A percentile compares a stretch with the other conserved stretches of the same genome.
Evolutionary conservation across 2,113 vertebrate species (phyloP).

Genomic region (Myxocyprinus asiaticus): DNA sequence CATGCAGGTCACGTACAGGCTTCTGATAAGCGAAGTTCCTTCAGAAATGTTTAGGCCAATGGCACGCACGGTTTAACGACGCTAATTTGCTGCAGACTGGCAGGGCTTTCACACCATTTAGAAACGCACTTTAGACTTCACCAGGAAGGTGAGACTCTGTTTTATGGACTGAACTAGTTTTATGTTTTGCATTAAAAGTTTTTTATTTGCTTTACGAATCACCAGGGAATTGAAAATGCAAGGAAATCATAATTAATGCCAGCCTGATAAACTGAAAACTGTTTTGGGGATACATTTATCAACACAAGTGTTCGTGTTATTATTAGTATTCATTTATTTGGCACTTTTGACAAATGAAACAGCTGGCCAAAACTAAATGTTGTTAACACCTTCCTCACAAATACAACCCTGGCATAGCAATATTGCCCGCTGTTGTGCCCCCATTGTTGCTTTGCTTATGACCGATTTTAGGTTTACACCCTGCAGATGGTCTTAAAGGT

Average conservation of each 20-base stretch:
- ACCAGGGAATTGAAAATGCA: no score
- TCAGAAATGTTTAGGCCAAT: conserved; percentile 67
- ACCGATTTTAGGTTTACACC: conserved; percentile 9
- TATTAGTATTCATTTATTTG: neutral
- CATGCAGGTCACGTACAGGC: conserved; percentile 73
- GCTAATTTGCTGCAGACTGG: conserved; percentile 72
- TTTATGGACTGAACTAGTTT: conserved; percentile 31
- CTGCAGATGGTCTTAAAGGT: conserved; percentile 44
- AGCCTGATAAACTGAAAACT: conserved; percentile 11
- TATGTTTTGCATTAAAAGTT: conserved; percentile 46
- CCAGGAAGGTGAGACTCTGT: conserved; percentile 25
- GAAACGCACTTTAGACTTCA: conserved; percentile 72
- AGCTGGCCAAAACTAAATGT: neutral
- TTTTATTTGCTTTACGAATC: no score
- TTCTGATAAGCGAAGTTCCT: conserved; percentile 75
- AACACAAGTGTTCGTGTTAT: neutral
- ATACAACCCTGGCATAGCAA: neutral
- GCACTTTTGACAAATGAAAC: neutral
- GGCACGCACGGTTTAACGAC: conserved; percentile 63
- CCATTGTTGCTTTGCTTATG: conserved; percentile 12
- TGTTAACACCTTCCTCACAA: no score
- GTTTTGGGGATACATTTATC: conserved; percentile 4
- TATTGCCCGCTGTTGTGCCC: neutral
- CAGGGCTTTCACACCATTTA: conserved; percentile 71
- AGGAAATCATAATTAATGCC: conserved; percentile 25